These are phyloP conservation scores for Lepidurus apus DNA, from an alignment of 1,140 invertebrate species.

Conservation along the genomic window DNA sequence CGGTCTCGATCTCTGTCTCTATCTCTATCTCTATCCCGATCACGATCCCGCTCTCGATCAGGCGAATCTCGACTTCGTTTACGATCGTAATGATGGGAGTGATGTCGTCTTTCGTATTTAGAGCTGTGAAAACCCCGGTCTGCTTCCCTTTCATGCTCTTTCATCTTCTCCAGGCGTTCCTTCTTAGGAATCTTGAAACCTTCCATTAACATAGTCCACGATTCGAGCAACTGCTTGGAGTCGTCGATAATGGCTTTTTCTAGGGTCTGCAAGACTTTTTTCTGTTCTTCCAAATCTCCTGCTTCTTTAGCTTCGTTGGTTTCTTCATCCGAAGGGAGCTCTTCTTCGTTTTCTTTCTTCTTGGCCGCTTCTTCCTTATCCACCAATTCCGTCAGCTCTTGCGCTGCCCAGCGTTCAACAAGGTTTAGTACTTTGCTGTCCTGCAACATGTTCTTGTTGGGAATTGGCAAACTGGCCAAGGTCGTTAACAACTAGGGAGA, in stretches of 20 bases:
- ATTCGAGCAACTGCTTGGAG: constrained; percentile 54
- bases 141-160: constrained; percentile 84
- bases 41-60: constrained; percentile 37
- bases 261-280: not conserved
- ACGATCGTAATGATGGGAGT: constrained; percentile 40
- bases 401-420: constrained; percentile 68
- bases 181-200: constrained; percentile 93
- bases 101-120: constrained; percentile 39
- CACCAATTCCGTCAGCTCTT: constrained; percentile 25
- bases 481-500: constrained; percentile 70
- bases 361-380: constrained; percentile 27
- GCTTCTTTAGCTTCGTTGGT: constrained; percentile 41
- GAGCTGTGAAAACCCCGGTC: constrained; percentile 43
- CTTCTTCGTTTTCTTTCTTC: constrained; percentile 24
- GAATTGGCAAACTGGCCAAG: constrained; percentile 74
- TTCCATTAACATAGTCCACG: constrained; percentile 78
- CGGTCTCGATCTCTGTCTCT: constrained; percentile 32
- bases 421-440: constrained; percentile 76
- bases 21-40: constrained; percentile 35
- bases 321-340: constrained; percentile 35
- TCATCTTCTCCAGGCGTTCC: constrained; percentile 84
- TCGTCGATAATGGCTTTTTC: not conserved
- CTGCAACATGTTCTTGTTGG: constrained; percentile 85
- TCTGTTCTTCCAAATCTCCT: constrained; percentile 27
- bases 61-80: constrained; percentile 39